Evolutionary conservation across 2,888 invertebrate species (phyloP).

Genomic region (Zonitis immaculata): DNA sequence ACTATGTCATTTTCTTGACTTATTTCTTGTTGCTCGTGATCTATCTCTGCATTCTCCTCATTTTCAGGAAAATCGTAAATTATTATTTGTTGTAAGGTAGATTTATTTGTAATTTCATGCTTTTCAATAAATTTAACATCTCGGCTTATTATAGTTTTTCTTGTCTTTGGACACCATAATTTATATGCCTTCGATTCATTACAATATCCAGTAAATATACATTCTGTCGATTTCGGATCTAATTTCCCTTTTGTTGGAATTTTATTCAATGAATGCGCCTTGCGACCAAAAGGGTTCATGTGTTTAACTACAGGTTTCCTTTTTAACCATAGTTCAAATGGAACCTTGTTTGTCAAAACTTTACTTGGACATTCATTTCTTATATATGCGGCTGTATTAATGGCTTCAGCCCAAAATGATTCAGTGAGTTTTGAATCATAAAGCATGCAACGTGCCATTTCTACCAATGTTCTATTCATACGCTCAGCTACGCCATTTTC

Average conservation of each 20-base stretch:
- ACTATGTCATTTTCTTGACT: too few relatives aligned
- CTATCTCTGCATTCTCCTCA: too few relatives aligned
- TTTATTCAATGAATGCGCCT: conserved; percentile 20
- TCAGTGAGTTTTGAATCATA: conserved; percentile 26
- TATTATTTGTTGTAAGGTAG: too few relatives aligned
- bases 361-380: conserved; percentile 35
- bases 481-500: conserved; percentile 37
- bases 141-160: conserved; percentile 19
- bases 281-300: conserved; percentile 30
- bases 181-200: conserved; percentile 27
- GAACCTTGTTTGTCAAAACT: conserved; percentile 23
- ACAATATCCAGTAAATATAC: conserved; percentile 30
- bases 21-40: too few relatives aligned
- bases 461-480: conserved; percentile 27
- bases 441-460: conserved; percentile 32
- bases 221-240: conserved; percentile 23
- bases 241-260: conserved; percentile 26
- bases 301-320: conserved; percentile 25
- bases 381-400: conserved; percentile 30
- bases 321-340: conserved; percentile 29
- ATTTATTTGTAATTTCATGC: neutral
- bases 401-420: conserved; percentile 39
- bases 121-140: conserved; percentile 22
- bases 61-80: too few relatives aligned
- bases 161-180: conserved; percentile 22